Base-by-base conservation (phyloP, 2,888 invertebrate genomes). In the Eledona agricola region DNA sequence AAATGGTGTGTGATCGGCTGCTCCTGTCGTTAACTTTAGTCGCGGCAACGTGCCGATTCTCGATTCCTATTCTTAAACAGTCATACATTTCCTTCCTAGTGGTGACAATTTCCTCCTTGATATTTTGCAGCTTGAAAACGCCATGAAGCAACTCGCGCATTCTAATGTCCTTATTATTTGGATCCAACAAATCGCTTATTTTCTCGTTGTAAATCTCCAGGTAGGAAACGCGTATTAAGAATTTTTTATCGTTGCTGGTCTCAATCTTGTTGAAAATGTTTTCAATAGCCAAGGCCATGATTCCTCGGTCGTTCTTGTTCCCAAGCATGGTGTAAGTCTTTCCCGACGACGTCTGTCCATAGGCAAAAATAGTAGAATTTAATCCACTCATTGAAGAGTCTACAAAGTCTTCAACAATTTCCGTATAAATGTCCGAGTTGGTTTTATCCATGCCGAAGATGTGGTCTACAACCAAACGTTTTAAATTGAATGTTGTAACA, bases 301-400 rank as follows among this genome's bases (percentile, higher is more conserved):
- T 84, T 1, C 95, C 95, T 0, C 83, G 85, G 22, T 86, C 83
- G 0, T 75, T 64, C 0, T 80, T 76, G 17, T 82, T 82, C 0
- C 95, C 95, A 70, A 88, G 82, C 87, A 93, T 90, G 0, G 91
- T 92, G 65, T 86, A 86, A 0, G 93, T 93, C 75, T 93, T 93
- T 42, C 93, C 95, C 0, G 93, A 93, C 1, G 92, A 89, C 2
- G 93, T 94, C 74, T 94, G 94, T 3, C 94, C 94, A 72, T 95
- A 95, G 0, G 93, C 93, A 77, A 95, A 92, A 59, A 95, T 86
- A 0, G 94, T 94, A 1, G 91, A 93, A 72, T 92, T 91, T 63
- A 90, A 85, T 1, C 92, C 92, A 56, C 83, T 81, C 6, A 88
- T 79, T 1, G 87, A 84, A 0, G 87, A 82, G 55, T 86, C 80